Conservation (phyloP, 2,797 vertebrate genomes). For the Xenopus petersii region DNA sequence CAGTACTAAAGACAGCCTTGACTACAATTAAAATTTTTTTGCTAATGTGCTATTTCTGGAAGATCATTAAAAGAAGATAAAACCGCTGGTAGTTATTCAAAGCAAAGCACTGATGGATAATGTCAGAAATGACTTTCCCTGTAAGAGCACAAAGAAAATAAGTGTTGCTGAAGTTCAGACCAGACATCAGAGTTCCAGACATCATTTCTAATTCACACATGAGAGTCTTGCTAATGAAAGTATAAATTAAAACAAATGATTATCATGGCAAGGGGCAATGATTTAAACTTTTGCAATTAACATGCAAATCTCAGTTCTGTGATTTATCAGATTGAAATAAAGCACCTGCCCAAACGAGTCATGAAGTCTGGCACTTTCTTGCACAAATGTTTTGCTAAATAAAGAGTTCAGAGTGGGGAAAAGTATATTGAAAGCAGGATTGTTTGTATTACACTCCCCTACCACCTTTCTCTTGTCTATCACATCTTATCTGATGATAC, state of each 20-base stretch:
- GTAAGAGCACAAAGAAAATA: background rate
- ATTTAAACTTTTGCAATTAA: slow-evolving; percentile 40
- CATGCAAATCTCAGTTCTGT: slow-evolving; percentile 26
- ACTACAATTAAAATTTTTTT: too few species aligned
- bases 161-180: slow-evolving; percentile 3
- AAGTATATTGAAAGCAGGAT: too few species aligned
- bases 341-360: slow-evolving; percentile 35
- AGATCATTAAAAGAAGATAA: too few species aligned
- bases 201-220: slow-evolving; percentile 44
- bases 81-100: too few species aligned
- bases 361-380: slow-evolving; percentile 8
- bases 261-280: slow-evolving; percentile 34
- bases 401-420: background rate
- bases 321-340: slow-evolving; percentile 6
- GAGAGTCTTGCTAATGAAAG: slow-evolving; percentile 41
- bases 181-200: background rate
- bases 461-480: too few species aligned
- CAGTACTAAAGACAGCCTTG: too few species aligned
- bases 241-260: slow-evolving; percentile 43
- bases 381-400: background rate
- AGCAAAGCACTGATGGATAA: too few species aligned
- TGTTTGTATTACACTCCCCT: too few species aligned
- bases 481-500: too few species aligned
- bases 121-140: background rate
- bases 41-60: too few species aligned